phyloP scores from a whole-genome alignment of 2,113 vertebrate genomes.

The Tor tambroides region DNA sequence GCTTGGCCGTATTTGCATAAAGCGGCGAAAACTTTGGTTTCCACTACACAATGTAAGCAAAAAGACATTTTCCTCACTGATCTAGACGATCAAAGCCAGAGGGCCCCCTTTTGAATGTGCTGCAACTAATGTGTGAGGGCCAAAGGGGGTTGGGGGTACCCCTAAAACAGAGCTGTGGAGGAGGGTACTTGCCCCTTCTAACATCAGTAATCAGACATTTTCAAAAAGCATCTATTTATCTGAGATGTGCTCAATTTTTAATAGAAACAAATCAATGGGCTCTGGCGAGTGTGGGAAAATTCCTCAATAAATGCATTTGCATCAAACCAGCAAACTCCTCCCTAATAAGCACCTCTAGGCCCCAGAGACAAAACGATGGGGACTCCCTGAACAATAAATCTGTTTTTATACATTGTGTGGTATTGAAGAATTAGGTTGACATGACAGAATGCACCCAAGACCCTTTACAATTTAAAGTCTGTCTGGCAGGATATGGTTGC shows the following conservation, averaged over 20 bases:
- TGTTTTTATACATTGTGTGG: conserved; percentile 65
- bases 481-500: conserved; percentile 51
- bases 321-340: conserved; percentile 65
- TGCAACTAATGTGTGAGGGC: conserved; percentile 87
- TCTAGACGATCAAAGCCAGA: conserved; percentile 92
- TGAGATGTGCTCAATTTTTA: conserved; percentile 64
- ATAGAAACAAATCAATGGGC: conserved; percentile 66
- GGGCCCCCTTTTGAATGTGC: conserved; percentile 95
- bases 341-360: conserved; percentile 66
- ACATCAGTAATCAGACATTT: conserved; percentile 73
- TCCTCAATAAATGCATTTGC: conserved; percentile 62
- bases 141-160: conserved; percentile 68
- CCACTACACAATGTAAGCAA: conserved; percentile 73
- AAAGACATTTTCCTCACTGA: conserved; percentile 80
- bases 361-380: conserved; percentile 62
- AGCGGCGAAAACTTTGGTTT: conserved; percentile 71
- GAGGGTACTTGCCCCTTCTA: conserved; percentile 65
- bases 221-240: conserved; percentile 66
- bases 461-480: conserved; percentile 61
- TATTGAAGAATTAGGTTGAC: conserved; percentile 62
- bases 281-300: conserved; percentile 69
- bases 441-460: conserved; percentile 47
- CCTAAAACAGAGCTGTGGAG: conserved; percentile 72
- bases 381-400: conserved; percentile 69
- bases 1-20: conserved; percentile 73